Evolutionary conservation across 1,140 invertebrate species (phyloP).

Genomic region (Metopolophium dirhodum): DNA sequence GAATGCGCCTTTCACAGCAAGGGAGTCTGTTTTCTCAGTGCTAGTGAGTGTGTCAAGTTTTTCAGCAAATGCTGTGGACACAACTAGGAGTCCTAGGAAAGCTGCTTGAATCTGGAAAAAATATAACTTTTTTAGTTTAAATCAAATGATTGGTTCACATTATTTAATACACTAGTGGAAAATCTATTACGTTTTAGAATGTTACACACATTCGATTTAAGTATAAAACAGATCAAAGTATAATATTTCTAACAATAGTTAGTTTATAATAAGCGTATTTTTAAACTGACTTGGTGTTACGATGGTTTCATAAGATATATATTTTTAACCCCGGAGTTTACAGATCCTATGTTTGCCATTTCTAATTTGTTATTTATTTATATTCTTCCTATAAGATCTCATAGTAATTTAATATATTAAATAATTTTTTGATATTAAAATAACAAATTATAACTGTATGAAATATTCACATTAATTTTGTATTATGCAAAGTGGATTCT

Average conservation of each 20-base stretch:
- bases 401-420: not conserved
- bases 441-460: not conserved
- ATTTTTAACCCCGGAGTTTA: not conserved
- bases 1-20: not conserved
- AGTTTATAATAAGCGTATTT: not conserved
- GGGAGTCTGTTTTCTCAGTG: not conserved
- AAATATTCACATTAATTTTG: not conserved
- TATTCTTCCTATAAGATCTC: not conserved
- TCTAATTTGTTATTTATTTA: not conserved
- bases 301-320: not conserved
- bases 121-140: too few relatives aligned
- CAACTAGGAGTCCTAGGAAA: constrained; percentile 34
- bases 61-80: constrained; percentile 26
- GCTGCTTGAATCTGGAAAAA: constrained; percentile 38
- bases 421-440: too few relatives aligned
- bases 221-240: not conserved
- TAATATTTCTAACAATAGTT: not conserved
- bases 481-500: not conserved
- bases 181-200: not conserved
- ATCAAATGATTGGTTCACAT: not conserved
- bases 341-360: not conserved
- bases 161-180: not conserved
- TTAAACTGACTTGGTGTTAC: not conserved
- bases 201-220: not conserved
- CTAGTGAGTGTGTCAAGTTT: not conserved